phyloP scores from a whole-genome alignment of 2,888 invertebrate genomes.

The Andrena bicolor region DNA sequence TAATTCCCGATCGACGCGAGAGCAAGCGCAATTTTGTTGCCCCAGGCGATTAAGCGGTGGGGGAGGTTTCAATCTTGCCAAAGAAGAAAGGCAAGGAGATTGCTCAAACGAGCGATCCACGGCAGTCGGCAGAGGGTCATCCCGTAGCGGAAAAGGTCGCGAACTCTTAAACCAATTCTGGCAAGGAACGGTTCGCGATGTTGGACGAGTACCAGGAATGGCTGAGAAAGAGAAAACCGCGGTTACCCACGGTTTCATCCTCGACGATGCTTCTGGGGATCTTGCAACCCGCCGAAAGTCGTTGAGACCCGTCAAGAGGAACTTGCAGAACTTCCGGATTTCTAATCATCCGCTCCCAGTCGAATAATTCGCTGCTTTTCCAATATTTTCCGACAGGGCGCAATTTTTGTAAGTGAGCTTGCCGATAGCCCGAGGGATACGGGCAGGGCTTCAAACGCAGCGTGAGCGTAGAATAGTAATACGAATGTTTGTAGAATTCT shows the following conservation, averaged over 20 bases:
- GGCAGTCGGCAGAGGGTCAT: slow-evolving; percentile 59
- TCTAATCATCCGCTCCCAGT: slow-evolving; percentile 16
- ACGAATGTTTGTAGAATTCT: no score
- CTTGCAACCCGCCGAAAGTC: neutral
- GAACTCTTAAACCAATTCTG: slow-evolving; percentile 70
- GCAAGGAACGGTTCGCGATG: slow-evolving; percentile 65
- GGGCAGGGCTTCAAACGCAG: no score
- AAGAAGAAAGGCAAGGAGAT: slow-evolving; percentile 50
- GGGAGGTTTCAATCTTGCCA: slow-evolving; percentile 53
- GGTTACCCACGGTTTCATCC: slow-evolving; percentile 44
- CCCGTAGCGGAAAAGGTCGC: slow-evolving; percentile 64
- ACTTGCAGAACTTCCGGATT: slow-evolving; percentile 17
- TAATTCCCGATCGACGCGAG: slow-evolving; percentile 49
- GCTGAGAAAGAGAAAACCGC: slow-evolving; percentile 38
- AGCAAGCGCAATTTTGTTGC: slow-evolving; percentile 54
- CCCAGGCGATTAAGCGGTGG: slow-evolving; percentile 37
- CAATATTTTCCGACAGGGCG: neutral
- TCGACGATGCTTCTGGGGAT: slow-evolving; percentile 45
- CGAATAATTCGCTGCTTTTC: slow-evolving; percentile 1
- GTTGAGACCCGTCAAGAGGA: slow-evolving; percentile 32
- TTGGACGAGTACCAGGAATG: slow-evolving; percentile 70
- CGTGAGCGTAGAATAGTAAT: no score
- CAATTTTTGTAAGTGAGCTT: no score
- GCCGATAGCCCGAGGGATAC: no score
- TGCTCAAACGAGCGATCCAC: slow-evolving; percentile 53